phyloP scores from a whole-genome alignment of 2,797 vertebrate genomes.

The Helarctos malayanus region DNA sequence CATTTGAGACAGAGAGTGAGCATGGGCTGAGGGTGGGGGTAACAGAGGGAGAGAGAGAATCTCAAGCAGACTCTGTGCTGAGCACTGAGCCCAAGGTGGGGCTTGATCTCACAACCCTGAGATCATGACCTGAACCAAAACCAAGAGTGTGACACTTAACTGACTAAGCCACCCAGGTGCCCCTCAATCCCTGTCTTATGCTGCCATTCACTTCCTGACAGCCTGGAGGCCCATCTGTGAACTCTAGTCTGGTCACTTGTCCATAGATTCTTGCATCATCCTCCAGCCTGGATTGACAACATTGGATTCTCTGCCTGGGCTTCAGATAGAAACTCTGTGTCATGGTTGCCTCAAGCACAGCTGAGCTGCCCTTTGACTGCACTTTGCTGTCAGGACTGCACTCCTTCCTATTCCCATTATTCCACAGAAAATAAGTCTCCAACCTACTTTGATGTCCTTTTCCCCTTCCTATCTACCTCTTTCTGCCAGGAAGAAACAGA shows the following conservation, averaged over 20 bases:
- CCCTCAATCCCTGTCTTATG: not conserved
- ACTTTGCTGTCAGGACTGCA: not conserved
- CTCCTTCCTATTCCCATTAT: not conserved
- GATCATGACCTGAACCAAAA: not conserved
- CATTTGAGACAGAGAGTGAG: not conserved
- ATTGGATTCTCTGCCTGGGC: not conserved
- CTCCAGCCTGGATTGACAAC: not conserved
- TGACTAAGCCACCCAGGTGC: not conserved
- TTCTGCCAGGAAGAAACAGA: not conserved
- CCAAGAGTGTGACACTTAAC: not conserved
- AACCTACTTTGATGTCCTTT: not conserved
- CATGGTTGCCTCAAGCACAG: not conserved
- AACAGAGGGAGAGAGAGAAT: not conserved
- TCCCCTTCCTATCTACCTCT: not conserved
- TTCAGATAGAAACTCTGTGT: not conserved
- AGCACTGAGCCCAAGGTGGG: not conserved
- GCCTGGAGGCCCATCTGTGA: not conserved
- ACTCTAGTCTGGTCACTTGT: not conserved
- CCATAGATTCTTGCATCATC: not conserved
- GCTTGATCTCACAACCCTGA: not conserved
- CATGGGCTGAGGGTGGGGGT: fast-evolving
- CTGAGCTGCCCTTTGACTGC: not conserved
- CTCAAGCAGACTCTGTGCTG: not conserved
- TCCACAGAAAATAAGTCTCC: not conserved
- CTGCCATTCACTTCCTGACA: not conserved